Base-by-base conservation (phyloP, 2,797 vertebrate genomes). In the Sebastes kiyomatsui region DNA sequence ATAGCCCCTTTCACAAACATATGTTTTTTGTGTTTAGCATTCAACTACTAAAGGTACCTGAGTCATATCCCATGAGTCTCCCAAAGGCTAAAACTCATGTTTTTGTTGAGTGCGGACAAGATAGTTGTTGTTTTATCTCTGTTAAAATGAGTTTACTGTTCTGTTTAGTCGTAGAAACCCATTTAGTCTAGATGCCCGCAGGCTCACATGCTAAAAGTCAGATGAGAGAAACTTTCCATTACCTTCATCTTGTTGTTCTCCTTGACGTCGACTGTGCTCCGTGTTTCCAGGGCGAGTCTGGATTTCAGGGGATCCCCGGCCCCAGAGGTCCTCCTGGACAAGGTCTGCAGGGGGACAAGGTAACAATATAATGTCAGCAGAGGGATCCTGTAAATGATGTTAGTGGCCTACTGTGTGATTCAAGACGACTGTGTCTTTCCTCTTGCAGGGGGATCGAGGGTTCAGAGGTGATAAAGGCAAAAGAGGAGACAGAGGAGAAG, bases 341-440 rank as follows among this genome's bases (percentile, higher is more conserved):
- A 42, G 96, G 97, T 56, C 86, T 96, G 55, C 96, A 94, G 32
- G 97, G 97, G 42, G 94, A 82, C 82, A 98, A 98, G 96, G 97
- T 98, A 67, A 69, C 4, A 0, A 11, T 1, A 12, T 22, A 27
- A 54, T 13, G 12, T 33, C 12, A 59, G 14, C 4, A 25, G 20
- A 62, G 20, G 11, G 60, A 61, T n/a, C 32, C 16, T 58, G 32
- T 27, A 27, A 27, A 58, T 23, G 2, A 16, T 16, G 11, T 64
- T 0, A 23, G 7, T 16, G 13, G 33, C 12, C 9, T 0, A 11
- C 25, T 35, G 56, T 30, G 5, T 74, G 28, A 32, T 35, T 61
- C 14, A 0, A 66, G 20, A 18, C 1, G 1, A 2, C 0, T 3
- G 5, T 61, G 35, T 20, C n/a, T 60, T 20, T 65, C 12, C 27